Base-by-base conservation (phyloP, 2,888 invertebrate species). In the Sinopyrophorus schimmeli region DNA sequence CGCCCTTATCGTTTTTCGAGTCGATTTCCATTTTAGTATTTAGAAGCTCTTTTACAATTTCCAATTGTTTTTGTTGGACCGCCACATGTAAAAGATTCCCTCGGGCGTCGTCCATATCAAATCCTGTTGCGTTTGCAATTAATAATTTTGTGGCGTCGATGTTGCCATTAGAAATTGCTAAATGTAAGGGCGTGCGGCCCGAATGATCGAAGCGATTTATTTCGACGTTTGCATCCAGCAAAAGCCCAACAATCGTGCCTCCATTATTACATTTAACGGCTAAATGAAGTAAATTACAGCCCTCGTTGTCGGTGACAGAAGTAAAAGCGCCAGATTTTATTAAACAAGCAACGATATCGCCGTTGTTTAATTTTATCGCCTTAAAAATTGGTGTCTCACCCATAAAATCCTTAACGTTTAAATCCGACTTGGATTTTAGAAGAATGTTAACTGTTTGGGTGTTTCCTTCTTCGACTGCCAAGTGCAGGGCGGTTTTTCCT, bases 331-430 rank as follows among this genome's bases (percentile, higher is more conserved):
- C 44, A 1, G 12, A 10, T 9, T 40, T 50, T 7, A 50, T 31
- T 28, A 50, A 37, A 20, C 23, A 17, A 11, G 14, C 32, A 17
- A 40, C 16, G 18, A 39, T 32, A 4, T 37, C 39, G 15, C 3
- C 10, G 16, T 39, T 9, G 5, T 28, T 34, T 7, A 14, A 14
- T 27, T 18, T 6, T n/a, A 27, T 14, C 4, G 50, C 43, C 18
- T 43, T 38, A 44, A 50, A 43, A 15, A 50, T 34, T 9, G 43
- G 39, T 7, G 44, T 34, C 21, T 50, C 50, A 14, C 35, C 44
- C 6, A 31, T 17, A 11, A 9, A 18, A 23, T 50, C 50, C 24
- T 39, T 38, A 20, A 43, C 27, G 26, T 44, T 44, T 28, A 27
- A 39, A 44, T 50, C 44, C 3, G 44, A 43, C 14, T 34, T 28